Conservation (phyloP, 2,113 vertebrate species). For the Microtus oregoni region DNA sequence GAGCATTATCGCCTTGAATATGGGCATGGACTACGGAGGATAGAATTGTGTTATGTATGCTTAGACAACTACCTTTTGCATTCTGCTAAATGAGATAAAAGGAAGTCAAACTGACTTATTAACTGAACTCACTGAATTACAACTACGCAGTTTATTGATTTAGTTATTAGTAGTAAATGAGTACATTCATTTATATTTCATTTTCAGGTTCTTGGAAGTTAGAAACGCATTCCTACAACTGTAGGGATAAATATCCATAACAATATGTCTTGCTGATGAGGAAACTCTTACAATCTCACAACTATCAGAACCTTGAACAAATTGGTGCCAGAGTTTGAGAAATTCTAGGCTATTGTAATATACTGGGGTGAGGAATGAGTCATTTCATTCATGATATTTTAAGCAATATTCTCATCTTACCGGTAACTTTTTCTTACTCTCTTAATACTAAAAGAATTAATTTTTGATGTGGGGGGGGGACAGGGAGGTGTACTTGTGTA, state of each 20-base stretch:
- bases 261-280: accelerated
- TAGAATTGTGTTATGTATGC: too few species aligned
- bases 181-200: not conserved
- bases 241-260: accelerated
- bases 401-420: not conserved
- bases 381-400: not conserved
- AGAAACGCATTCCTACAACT: not conserved
- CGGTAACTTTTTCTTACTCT: not conserved
- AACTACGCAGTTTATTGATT: too few species aligned
- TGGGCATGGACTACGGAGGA: not conserved
- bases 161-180: not conserved
- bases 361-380: accelerated
- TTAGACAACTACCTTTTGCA: not conserved
- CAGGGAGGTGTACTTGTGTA: not conserved
- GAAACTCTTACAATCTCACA: accelerated
- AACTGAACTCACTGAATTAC: too few species aligned
- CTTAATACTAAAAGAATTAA: not conserved
- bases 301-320: too few species aligned
- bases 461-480: not conserved
- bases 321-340: too few species aligned
- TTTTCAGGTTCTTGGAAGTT: not conserved
- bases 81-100: not conserved
- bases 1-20: too few species aligned
- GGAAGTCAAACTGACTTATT: not conserved
- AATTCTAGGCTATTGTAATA: too few species aligned